Conservation (phyloP, 2,888 invertebrate genomes). For the Acleris literana region DNA sequence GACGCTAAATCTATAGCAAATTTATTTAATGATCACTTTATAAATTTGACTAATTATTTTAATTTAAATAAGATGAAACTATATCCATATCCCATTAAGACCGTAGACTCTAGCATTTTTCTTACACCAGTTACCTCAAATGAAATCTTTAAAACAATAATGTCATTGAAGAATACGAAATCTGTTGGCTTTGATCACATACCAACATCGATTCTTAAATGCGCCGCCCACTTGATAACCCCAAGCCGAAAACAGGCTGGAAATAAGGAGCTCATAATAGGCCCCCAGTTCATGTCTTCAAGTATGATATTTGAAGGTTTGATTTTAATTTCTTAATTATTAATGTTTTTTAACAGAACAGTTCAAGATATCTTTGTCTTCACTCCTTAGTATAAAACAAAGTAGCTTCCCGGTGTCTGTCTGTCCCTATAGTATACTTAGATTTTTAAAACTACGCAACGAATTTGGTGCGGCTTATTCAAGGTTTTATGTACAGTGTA, state of each 20-base stretch:
- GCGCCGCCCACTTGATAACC: neutral
- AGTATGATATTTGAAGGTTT: no score
- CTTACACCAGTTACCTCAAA: neutral
- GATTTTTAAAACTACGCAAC: no score
- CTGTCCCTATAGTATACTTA: no score
- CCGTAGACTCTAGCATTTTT: neutral
- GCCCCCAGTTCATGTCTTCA: no score
- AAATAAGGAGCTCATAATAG: no score
- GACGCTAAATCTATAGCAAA: neutral
- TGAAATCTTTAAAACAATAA: conserved; percentile 4
- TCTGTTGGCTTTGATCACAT: conserved; percentile 1
- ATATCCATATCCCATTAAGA: conserved; percentile 2
- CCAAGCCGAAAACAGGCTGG: neutral
- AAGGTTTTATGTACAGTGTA: no score
- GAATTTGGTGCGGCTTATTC: no score
- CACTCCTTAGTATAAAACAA: no score
- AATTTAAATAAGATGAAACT: neutral
- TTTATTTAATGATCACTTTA: conserved; percentile 1
- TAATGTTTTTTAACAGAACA: no score
- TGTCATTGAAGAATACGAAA: neutral
- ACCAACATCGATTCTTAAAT: neutral
- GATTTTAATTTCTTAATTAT: no score
- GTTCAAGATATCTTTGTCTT: no score
- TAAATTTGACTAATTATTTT: neutral
- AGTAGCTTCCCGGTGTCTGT: no score